Evolutionary conservation across 2,888 invertebrate species (phyloP).

Genomic region (Latrodectus elegans): DNA sequence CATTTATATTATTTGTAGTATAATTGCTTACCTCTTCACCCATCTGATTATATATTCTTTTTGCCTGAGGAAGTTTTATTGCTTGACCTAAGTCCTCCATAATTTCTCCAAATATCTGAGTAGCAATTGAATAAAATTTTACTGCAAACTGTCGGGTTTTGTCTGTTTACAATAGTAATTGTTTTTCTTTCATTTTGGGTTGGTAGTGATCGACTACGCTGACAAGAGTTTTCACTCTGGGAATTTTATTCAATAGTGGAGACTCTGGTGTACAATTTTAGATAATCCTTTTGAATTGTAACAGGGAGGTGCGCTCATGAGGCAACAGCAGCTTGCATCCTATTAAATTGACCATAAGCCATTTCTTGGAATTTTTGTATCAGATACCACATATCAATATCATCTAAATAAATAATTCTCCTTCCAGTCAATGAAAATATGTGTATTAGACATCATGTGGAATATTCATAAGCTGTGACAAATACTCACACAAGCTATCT

Average conservation of each 20-base stretch:
- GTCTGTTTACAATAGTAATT: slow-evolving; percentile 94
- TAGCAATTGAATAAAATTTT: slow-evolving; percentile 92
- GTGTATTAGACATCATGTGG: slow-evolving; percentile 90
- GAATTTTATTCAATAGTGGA: slow-evolving; percentile 45
- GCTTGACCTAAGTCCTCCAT: slow-evolving; percentile 94
- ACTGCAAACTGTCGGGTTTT: slow-evolving; percentile 93
- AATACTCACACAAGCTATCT: slow-evolving; percentile 88
- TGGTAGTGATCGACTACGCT: slow-evolving; percentile 78
- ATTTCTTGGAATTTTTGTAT: slow-evolving; percentile 86
- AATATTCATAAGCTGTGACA: slow-evolving; percentile 89
- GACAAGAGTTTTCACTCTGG: slow-evolving; percentile 49
- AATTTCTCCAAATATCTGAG: slow-evolving; percentile 95
- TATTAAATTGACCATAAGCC: slow-evolving; percentile 69
- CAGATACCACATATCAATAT: slow-evolving; percentile 93
- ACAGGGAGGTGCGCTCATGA: slow-evolving; percentile 49
- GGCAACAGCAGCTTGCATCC: slow-evolving; percentile 54
- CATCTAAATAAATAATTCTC: slow-evolving; percentile 87
- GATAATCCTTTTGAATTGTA: slow-evolving; percentile 69
- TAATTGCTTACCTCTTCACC: slow-evolving; percentile 85
- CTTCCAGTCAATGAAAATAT: slow-evolving; percentile 95
- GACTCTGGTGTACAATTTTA: slow-evolving; percentile 71
- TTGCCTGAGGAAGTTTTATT: slow-evolving; percentile 91
- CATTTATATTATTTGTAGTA: no score
- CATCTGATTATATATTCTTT: slow-evolving; percentile 92
- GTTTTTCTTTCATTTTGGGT: slow-evolving; percentile 84